phyloP scores from a whole-genome alignment of 2,113 vertebrate genomes.

The Abramis brama region DNA sequence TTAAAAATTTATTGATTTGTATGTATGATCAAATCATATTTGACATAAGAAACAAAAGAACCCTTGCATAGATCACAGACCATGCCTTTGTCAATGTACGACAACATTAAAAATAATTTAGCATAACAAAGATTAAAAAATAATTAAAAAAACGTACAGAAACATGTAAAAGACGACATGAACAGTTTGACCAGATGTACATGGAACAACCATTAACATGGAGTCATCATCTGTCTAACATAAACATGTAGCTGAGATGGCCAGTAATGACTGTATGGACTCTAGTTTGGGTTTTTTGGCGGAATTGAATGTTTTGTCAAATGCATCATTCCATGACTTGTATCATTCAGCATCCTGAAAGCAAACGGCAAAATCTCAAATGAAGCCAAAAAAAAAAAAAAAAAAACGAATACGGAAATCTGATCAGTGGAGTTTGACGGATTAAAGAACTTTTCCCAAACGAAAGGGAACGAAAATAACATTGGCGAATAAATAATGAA shows the following conservation, averaged over 20 bases:
- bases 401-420: neutral
- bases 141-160: slow-evolving; percentile 55
- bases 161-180: slow-evolving; percentile 57
- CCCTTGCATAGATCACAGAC: slow-evolving; percentile 96
- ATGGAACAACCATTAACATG: slow-evolving; percentile 56
- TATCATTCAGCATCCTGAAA: slow-evolving; percentile 34
- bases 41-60: slow-evolving; percentile 81
- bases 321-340: slow-evolving; percentile 2
- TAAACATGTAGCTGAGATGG: slow-evolving; percentile 6
- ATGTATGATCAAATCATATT: slow-evolving; percentile 90
- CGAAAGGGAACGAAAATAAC: slow-evolving; percentile 36
- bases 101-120: slow-evolving; percentile 77
- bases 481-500: slow-evolving; percentile 58
- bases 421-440: slow-evolving; percentile 36
- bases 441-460: slow-evolving; percentile 49
- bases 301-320: slow-evolving; percentile 3
- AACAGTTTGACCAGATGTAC: slow-evolving; percentile 65
- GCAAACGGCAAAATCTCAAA: slow-evolving; percentile 21
- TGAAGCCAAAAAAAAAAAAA: slow-evolving; percentile 6
- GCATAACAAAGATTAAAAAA: slow-evolving; percentile 58
- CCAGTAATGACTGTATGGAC: slow-evolving; percentile 2
- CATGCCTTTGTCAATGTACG: slow-evolving; percentile 85
- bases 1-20: slow-evolving; percentile 96
- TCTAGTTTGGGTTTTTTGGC: slow-evolving; percentile 6
- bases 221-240: slow-evolving; percentile 35